Conservation (phyloP, 2,888 invertebrate genomes). For the Eupelmus urozonus region DNA sequence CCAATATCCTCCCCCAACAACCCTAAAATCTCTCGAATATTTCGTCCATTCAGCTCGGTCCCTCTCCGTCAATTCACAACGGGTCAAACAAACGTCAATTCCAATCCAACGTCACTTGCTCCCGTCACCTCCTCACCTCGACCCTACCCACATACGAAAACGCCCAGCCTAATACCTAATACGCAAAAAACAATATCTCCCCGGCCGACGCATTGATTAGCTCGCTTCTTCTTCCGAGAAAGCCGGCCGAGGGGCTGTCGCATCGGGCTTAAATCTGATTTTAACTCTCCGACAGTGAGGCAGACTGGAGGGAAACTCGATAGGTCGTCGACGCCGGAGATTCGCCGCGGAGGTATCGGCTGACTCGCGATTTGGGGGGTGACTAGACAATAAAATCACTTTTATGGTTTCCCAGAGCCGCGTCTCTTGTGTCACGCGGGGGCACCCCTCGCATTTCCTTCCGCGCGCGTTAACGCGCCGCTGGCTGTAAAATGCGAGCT, state of each 20-base stretch:
- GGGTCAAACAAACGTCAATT: conserved; percentile 4
- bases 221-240: conserved; percentile 1
- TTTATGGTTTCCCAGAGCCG: conserved; percentile 47
- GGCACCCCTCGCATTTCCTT: conserved; percentile 8
- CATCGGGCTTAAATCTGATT: conserved; percentile 40
- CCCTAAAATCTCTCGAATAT: neutral
- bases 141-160: too few species aligned
- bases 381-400: conserved; percentile 54
- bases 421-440: neutral
- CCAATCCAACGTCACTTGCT: neutral
- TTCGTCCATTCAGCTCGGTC: too few species aligned
- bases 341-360: conserved; percentile 36
- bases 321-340: conserved; percentile 10
- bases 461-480: neutral
- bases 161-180: neutral
- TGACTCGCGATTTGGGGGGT: conserved; percentile 17
- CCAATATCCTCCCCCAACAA: too few species aligned
- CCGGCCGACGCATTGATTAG: conserved; percentile 15
- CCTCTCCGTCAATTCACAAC: neutral
- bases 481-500: conserved; percentile 4
- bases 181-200: conserved; percentile 17
- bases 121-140: neutral
- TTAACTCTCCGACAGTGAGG: neutral
- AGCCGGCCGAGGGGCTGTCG: neutral
- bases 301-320: conserved; percentile 28